Percentiles rank a stretch among this genome's conserved stretches.
These are phyloP conservation scores for Nyctibius bracteatus DNA, from an alignment of 2,113 vertebrate species.

Conservation along the genomic window DNA sequence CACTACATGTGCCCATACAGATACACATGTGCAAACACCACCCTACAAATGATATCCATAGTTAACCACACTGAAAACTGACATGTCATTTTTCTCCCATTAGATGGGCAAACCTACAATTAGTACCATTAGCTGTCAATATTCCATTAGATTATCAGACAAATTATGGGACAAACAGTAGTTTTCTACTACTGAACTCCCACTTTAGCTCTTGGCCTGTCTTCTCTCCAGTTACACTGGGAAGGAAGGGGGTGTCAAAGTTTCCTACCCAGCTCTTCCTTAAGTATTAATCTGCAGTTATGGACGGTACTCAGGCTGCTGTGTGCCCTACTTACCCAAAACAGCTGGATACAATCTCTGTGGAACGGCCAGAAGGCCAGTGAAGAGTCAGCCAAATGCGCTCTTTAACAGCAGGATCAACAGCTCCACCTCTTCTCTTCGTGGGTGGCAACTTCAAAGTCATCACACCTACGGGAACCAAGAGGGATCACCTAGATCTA, in stretches of 20 bases:
- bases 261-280: background rate
- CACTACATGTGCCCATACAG: background rate
- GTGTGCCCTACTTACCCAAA: constrained; percentile 81
- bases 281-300: background rate
- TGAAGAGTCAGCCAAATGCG: constrained; percentile 91
- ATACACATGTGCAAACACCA: background rate
- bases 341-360: constrained; percentile 86
- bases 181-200: background rate
- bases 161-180: background rate
- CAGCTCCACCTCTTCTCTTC: constrained; percentile 82
- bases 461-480: constrained; percentile 74
- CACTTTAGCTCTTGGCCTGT: background rate
- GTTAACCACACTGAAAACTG: background rate
- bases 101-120: background rate
- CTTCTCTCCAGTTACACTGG: background rate
- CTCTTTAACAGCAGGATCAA: constrained; percentile 87
- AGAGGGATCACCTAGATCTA: background rate
- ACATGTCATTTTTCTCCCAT: background rate
- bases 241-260: background rate
- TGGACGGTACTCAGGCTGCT: background rate
- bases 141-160: background rate
- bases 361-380: constrained; percentile 80
- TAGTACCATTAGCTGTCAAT: background rate
- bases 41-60: background rate
- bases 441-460: constrained; percentile 88